Percentiles rank a stretch among this genome's conserved stretches.
Evolutionary conservation across 1,140 invertebrate genomes (phyloP).

Genomic region (Drosophila auraria): DNA sequence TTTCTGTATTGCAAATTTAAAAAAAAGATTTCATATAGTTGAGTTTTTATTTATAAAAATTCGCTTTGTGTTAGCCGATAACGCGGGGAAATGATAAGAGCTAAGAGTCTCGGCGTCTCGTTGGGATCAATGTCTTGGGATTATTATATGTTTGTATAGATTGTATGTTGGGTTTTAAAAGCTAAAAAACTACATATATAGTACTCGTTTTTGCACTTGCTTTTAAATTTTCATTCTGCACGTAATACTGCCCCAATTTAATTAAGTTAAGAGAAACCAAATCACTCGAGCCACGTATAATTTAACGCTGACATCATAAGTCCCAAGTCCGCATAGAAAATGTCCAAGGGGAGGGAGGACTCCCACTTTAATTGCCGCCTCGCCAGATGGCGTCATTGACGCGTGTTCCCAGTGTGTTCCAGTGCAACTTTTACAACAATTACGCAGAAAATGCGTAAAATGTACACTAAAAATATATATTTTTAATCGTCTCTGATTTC

Average conservation of each 20-base stretch:
- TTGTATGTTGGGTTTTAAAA: neutral
- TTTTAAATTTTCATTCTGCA: neutral
- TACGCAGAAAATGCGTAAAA: slow-evolving; percentile 18
- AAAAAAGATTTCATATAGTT: neutral
- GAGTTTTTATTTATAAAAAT: neutral
- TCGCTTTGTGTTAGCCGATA: neutral
- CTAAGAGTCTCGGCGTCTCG: neutral
- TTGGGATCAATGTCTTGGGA: slow-evolving; percentile 41
- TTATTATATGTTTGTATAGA: neutral
- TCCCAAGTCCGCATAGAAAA: slow-evolving; percentile 27
- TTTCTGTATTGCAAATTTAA: neutral
- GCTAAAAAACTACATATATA: neutral
- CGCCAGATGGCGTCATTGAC: slow-evolving; percentile 58
- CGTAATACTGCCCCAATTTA: neutral
- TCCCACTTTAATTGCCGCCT: slow-evolving; percentile 67
- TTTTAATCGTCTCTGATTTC: slow-evolving; percentile 31
- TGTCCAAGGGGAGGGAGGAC: neutral
- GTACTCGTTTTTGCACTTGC: neutral
- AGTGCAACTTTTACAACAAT: slow-evolving; percentile 19
- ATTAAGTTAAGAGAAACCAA: slow-evolving; percentile 42
- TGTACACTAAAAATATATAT: slow-evolving; percentile 3
- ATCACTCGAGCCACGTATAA: slow-evolving; percentile 7
- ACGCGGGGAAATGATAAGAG: neutral
- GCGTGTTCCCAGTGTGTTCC: slow-evolving; percentile 18
- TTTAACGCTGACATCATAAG: slow-evolving; percentile 68